A percentile compares a stretch with the other conserved stretches of the same genome.
These are phyloP conservation scores for Drosophila testacea DNA, from an alignment of 2,888 invertebrate species.

Conservation along the genomic window DNA sequence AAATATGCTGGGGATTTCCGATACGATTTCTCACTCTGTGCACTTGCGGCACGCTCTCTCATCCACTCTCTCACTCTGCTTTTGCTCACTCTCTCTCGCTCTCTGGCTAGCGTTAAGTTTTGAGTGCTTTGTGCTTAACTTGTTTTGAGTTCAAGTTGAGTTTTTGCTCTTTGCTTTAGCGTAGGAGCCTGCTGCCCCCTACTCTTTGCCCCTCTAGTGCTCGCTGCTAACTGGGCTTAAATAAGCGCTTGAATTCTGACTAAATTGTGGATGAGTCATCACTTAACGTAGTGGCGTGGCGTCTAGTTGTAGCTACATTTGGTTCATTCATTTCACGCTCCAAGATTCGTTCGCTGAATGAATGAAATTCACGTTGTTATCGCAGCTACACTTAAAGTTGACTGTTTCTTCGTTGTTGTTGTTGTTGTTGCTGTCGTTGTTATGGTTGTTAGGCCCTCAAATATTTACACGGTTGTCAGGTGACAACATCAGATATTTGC, in stretches of 20 bases:
- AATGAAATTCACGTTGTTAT: slow-evolving; percentile 61
- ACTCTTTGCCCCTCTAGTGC: slow-evolving; percentile 2
- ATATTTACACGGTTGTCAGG: slow-evolving; percentile 36
- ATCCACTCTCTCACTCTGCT: slow-evolving; percentile 11
- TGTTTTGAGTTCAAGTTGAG: slow-evolving; percentile 42
- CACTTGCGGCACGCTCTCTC: not conserved
- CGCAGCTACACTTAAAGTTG: slow-evolving; percentile 31
- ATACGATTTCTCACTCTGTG: slow-evolving; percentile 5
- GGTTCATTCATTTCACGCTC: slow-evolving; percentile 68
- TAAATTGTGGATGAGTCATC: slow-evolving; percentile 76
- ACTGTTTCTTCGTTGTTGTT: slow-evolving; percentile 15
- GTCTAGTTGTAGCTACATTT: slow-evolving; percentile 50
- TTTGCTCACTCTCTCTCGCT: slow-evolving; percentile 10
- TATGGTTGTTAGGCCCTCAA: slow-evolving; percentile 29
- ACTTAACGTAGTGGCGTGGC: slow-evolving; percentile 25
- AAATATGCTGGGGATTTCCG: slow-evolving; percentile 73
- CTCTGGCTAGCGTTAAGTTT: not conserved
- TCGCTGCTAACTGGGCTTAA: slow-evolving; percentile 53
- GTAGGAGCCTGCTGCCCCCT: slow-evolving; percentile 26
- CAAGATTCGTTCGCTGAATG: slow-evolving; percentile 43
- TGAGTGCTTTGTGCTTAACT: slow-evolving; percentile 21
- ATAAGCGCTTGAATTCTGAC: slow-evolving; percentile 68
- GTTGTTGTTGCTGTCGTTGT: not conserved
- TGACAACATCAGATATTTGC: not conserved
- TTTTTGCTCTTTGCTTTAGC: slow-evolving; percentile 21